A percentile compares a stretch with the other conserved stretches of the same genome.
These are phyloP conservation scores for Bufo bufo DNA, from an alignment of 2,113 vertebrate genomes.

Conservation along the genomic window DNA sequence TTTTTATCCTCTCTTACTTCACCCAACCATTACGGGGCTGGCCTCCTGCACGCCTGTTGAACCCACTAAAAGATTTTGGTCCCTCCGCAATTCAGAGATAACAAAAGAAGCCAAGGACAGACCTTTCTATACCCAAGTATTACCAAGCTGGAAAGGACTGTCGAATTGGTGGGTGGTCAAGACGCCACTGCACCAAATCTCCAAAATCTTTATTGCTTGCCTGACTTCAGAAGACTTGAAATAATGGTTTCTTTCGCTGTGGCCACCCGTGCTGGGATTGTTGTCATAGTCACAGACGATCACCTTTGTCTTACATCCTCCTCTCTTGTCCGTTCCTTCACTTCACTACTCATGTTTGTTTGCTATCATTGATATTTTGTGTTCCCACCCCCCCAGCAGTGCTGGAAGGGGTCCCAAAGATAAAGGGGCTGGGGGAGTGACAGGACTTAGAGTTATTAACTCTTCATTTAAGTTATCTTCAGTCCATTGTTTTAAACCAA, in stretches of 20 bases:
- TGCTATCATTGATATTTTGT: slow-evolving; percentile 40
- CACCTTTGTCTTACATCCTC: slow-evolving; percentile 14
- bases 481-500: slow-evolving; percentile 56
- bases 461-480: slow-evolving; percentile 32
- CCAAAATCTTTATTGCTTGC: slow-evolving; percentile 37
- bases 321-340: neutral
- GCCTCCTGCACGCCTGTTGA: slow-evolving; percentile 40
- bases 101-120: slow-evolving; percentile 43
- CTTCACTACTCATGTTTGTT: slow-evolving; percentile 35
- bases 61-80: slow-evolving; percentile 26
- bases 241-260: slow-evolving; percentile 20
- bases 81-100: slow-evolving; percentile 26
- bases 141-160: slow-evolving; percentile 45
- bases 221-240: slow-evolving; percentile 52
- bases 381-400: slow-evolving; percentile 58
- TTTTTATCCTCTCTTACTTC: slow-evolving; percentile 69
- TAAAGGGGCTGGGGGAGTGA: slow-evolving; percentile 55
- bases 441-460: slow-evolving; percentile 5
- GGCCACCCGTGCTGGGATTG: slow-evolving; percentile 18
- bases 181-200: neutral
- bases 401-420: slow-evolving; percentile 55
- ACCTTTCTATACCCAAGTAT: slow-evolving; percentile 34
- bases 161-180: slow-evolving; percentile 26
- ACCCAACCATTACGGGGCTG: slow-evolving; percentile 26
- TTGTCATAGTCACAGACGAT: slow-evolving; percentile 35